phyloP scores from a whole-genome alignment of 1,140 invertebrate species.

The Sesamia nonagrioides region DNA sequence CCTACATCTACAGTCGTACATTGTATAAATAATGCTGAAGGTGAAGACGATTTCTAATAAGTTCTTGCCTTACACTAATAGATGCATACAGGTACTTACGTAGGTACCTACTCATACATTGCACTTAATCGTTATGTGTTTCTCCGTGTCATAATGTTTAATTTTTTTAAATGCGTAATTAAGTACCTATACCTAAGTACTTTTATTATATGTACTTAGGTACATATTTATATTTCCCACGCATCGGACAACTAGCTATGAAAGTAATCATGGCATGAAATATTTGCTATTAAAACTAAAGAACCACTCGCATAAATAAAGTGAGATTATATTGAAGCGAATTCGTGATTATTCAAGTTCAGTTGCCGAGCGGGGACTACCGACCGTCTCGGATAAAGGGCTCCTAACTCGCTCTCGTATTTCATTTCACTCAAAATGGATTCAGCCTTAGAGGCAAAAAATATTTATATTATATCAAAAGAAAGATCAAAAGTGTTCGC shows the following conservation, averaged over 20 bases:
- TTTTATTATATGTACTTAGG: neutral
- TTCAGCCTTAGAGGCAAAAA: conserved; percentile 69
- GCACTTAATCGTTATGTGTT: no score
- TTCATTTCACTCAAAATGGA: conserved; percentile 72
- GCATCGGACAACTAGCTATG: conserved; percentile 48
- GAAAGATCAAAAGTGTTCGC: conserved; percentile 78
- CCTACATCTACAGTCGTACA: no score
- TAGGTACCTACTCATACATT: no score
- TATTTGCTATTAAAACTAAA: conserved; percentile 56
- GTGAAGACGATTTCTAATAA: no score
- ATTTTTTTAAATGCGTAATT: no score
- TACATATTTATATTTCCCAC: conserved; percentile 46
- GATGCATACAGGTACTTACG: no score
- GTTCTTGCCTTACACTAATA: no score
- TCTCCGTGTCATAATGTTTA: no score
- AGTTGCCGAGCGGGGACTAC: conserved; percentile 37
- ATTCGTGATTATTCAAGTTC: conserved; percentile 67
- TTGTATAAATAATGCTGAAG: no score
- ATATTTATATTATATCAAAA: conserved; percentile 78
- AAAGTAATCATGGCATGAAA: conserved; percentile 42
- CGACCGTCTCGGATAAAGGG: conserved; percentile 47
- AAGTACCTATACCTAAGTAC: neutral
- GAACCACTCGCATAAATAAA: conserved; percentile 61
- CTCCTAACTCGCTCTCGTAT: conserved; percentile 62
- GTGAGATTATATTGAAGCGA: conserved; percentile 61